Evolutionary conservation across 2,113 vertebrate genomes (phyloP).

Genomic region (Eubucco bourcierii): DNA sequence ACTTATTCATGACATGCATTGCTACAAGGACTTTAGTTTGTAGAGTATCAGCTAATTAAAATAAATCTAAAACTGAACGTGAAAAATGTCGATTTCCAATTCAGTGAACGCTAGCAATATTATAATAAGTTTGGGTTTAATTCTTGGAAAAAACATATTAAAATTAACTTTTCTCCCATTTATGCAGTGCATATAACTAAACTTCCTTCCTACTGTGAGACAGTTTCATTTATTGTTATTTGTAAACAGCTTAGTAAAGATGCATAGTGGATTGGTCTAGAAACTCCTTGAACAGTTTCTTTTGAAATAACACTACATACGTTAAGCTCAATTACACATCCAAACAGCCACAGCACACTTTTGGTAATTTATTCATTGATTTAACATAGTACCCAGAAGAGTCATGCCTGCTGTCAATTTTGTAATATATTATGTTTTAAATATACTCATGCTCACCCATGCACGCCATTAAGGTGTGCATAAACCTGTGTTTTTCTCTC

Average conservation of each 20-base stretch:
- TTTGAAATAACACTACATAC: conserved; percentile 86
- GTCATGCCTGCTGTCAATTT: conserved; percentile 86
- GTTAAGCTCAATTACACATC: conserved; percentile 88
- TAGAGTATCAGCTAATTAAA: conserved; percentile 68
- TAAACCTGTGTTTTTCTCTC: conserved; percentile 90
- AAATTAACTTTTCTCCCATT: conserved; percentile 80
- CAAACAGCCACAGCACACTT: conserved; percentile 87
- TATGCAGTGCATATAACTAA: conserved; percentile 79
- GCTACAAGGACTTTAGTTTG: conserved; percentile 35
- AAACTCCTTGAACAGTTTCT: conserved; percentile 86
- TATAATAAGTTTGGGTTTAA: conserved; percentile 74
- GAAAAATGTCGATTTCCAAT: conserved; percentile 73
- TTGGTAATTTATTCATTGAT: conserved; percentile 90
- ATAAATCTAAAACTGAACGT: conserved; percentile 72
- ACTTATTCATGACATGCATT: conserved; percentile 20
- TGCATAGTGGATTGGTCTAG: conserved; percentile 78
- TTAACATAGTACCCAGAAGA: conserved; percentile 89
- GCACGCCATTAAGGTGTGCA: conserved; percentile 90
- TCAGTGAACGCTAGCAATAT: conserved; percentile 63
- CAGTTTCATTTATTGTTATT: conserved; percentile 83
- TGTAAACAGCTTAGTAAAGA: conserved; percentile 81
- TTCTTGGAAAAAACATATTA: conserved; percentile 74
- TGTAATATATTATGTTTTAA: conserved; percentile 89
- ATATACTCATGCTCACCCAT: conserved; percentile 87
- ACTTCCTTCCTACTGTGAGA: conserved; percentile 81